Conservation (phyloP, 2,888 invertebrate species). For the Cynaeus angustus region DNA sequence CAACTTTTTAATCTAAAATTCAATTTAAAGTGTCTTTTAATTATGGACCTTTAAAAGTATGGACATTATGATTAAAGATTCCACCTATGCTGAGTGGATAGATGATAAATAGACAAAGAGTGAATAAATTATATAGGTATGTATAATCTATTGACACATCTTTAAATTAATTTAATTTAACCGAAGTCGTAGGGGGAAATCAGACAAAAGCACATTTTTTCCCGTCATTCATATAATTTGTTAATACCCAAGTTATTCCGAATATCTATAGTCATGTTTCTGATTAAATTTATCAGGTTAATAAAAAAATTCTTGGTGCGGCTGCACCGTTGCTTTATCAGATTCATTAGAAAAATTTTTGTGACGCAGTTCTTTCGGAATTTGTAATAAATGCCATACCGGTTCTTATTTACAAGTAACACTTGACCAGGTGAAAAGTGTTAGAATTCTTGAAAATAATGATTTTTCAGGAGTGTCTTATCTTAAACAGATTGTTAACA, state of each 20-base stretch:
- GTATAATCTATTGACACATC: slow-evolving; percentile 34
- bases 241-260: slow-evolving; percentile 9
- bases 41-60: slow-evolving; percentile 15
- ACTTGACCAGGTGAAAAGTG: slow-evolving; percentile 47
- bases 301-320: slow-evolving; percentile 41
- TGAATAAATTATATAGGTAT: slow-evolving; percentile 22
- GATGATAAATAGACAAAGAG: slow-evolving; percentile 22
- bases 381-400: slow-evolving; percentile 41
- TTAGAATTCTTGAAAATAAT: slow-evolving; percentile 45
- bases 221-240: slow-evolving; percentile 14
- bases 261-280: slow-evolving; percentile 19
- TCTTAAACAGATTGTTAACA: slow-evolving; percentile 55
- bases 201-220: slow-evolving; percentile 4
- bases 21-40: slow-evolving; percentile 44
- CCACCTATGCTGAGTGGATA: neutral
- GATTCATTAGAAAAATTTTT: slow-evolving; percentile 38
- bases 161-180: slow-evolving; percentile 23
- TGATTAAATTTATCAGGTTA: slow-evolving; percentile 35
- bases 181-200: neutral
- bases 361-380: too few species aligned
- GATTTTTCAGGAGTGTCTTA: slow-evolving; percentile 44
- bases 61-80: too few species aligned
- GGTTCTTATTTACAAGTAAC: slow-evolving; percentile 40
- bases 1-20: slow-evolving; percentile 30
- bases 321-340: slow-evolving; percentile 27